phyloP scores from a whole-genome alignment of 2,113 vertebrate genomes.

The Paramormyrops kingsleyae region DNA sequence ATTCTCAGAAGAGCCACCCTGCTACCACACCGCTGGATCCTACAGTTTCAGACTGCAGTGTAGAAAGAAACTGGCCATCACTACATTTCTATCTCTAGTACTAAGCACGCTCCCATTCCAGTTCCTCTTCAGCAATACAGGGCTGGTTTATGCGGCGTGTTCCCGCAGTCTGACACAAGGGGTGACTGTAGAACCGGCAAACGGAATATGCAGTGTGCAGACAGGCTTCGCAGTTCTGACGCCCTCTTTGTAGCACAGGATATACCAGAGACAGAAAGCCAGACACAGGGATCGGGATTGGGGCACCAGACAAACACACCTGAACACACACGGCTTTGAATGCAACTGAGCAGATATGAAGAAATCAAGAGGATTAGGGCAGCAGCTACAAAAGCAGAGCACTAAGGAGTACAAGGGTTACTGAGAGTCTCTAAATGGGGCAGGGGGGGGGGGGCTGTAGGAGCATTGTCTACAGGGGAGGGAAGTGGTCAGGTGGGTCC shows the following conservation, averaged over 20 bases:
- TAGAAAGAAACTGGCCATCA: not conserved
- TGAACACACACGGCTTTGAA: constrained; percentile 27
- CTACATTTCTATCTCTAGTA: not conserved
- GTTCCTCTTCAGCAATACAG: not conserved
- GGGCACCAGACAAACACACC: not conserved
- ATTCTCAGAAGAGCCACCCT: not conserved
- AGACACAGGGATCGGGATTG: not conserved
- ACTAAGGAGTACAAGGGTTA: constrained; percentile 31
- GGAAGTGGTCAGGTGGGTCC: not conserved
- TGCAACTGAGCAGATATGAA: constrained; percentile 63
- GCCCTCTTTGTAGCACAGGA: not conserved
- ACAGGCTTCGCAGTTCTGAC: not conserved
- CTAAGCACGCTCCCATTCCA: not conserved
- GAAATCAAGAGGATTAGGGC: constrained; percentile 24
- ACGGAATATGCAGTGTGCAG: not conserved
- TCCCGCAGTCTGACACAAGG: not conserved
- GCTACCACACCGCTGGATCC: not conserved
- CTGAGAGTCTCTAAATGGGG: constrained; percentile 18
- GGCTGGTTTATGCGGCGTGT: not conserved
- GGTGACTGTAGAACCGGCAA: not conserved
- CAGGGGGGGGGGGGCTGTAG: not conserved
- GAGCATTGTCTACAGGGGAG: not conserved
- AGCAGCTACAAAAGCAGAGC: constrained; percentile 31
- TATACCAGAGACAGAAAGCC: not conserved
- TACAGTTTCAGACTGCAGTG: not conserved